Percentiles rank a stretch among this genome's conserved stretches.
Conservation (phyloP, 2,888 invertebrate genomes). For the Cantharis rufa region DNA sequence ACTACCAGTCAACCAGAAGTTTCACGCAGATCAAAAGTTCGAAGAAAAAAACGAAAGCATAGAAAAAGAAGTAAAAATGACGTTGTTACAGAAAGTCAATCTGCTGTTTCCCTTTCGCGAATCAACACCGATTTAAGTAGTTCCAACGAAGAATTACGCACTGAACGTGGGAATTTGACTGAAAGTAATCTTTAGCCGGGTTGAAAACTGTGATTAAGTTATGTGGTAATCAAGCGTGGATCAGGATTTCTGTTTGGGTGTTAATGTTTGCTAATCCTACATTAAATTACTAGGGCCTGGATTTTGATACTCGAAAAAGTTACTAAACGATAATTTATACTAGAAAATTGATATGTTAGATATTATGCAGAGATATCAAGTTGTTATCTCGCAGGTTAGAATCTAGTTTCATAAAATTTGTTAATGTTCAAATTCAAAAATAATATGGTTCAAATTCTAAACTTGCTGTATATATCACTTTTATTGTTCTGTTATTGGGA, state of each 20-base stretch:
- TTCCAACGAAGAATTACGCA: conserved; percentile 18
- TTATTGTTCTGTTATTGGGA: too few species aligned
- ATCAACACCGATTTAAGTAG: conserved; percentile 14
- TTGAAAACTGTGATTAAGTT: background rate
- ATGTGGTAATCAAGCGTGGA: background rate
- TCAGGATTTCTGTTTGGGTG: background rate
- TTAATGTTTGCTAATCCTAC: background rate
- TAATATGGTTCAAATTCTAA: too few species aligned
- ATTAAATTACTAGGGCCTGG: background rate
- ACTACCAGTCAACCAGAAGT: conserved; percentile 8
- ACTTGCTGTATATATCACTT: too few species aligned
- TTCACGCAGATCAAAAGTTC: conserved; percentile 24
- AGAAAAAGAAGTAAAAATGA: conserved; percentile 15
- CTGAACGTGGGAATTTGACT: background rate
- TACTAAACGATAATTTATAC: background rate
- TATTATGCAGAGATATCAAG: too few species aligned
- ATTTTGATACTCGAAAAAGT: background rate
- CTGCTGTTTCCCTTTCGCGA: conserved; percentile 20
- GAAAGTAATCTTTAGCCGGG: background rate
- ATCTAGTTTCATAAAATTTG: too few species aligned
- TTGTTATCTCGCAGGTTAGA: too few species aligned
- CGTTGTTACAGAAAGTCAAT: conserved; percentile 22
- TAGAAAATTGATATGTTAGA: background rate
- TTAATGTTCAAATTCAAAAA: too few species aligned
- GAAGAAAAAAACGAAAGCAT: conserved; percentile 24